Base-by-base conservation (phyloP, 2,888 invertebrate species). In the Plemyria rubiginata region DNA sequence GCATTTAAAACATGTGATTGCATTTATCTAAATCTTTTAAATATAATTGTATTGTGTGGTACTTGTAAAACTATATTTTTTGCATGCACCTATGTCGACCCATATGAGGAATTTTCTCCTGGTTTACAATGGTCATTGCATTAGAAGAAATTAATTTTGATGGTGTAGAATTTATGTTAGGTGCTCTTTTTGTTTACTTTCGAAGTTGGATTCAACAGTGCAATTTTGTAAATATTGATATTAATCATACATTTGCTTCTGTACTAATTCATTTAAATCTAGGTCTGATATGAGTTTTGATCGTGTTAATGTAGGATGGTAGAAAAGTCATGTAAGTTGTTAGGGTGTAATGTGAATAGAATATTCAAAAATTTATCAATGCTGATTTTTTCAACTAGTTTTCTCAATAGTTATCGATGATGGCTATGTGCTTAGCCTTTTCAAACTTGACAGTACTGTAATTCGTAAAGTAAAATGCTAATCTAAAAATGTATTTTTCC, bases 401-500 rank as follows among this genome's bases (percentile, higher is more conserved):
- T 29, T 58, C 36, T 28, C 46, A 38, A 45, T 49, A 36, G 48
- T 59, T 46, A 60, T 60, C 32, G 54, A 59, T 46, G 36, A 11
- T 7, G 36, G 11, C 1, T 58, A 48, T 46, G 29, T 48, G 46
- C n/a, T 58, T 70, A 67, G 70, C 67, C 70, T 68, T 66, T 70
- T 74, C 67, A 76, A 73, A 75, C 61, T 70, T 62, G 32, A 54
- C 49, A 75, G 15, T 70, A 80, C 60, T 73, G 70, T 79, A 80
- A 77, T 80, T 80, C 78, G 72, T 83, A 81, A 74, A 72, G 79
- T 78, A 74, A 76, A 38, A 71, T 81, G 79, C 45, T 43, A 45
- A 45, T 68, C 55, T 64, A 71, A 81, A n/a, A 83, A 82, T 85
- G 86, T 92, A 92, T 91, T 92, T 91, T 92, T 91, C 86, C 93